Evolutionary conservation across 2,113 vertebrate genomes (phyloP).

Genomic region (Anseranas semipalmata): DNA sequence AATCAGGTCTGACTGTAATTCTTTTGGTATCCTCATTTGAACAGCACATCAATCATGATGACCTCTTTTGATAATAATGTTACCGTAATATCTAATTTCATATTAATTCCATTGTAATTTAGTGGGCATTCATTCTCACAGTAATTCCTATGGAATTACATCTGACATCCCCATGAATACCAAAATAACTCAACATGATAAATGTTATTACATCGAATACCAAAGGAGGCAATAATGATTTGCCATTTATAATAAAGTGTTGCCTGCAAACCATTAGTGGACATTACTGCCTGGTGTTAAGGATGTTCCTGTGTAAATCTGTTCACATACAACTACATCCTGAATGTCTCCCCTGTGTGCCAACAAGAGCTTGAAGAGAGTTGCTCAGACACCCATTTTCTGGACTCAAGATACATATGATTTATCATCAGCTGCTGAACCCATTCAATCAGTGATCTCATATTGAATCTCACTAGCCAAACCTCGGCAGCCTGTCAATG

Average conservation of each 20-base stretch:
- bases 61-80: conserved; percentile 77
- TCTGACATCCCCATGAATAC: conserved; percentile 63
- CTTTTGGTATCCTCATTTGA: conserved; percentile 72
- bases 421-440: neutral
- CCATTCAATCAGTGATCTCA: neutral
- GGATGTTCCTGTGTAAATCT: conserved; percentile 8
- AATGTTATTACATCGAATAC: conserved; percentile 60
- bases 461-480: neutral
- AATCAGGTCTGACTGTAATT: conserved; percentile 71
- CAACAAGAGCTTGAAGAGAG: neutral
- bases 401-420: neutral
- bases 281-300: neutral
- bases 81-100: conserved; percentile 77
- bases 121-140: conserved; percentile 69
- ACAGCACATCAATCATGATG: conserved; percentile 70
- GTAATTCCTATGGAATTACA: conserved; percentile 71
- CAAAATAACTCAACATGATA: conserved; percentile 65
- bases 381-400: neutral
- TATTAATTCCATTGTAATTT: conserved; percentile 78
- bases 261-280: conserved; percentile 25
- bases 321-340: neutral
- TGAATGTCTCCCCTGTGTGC: neutral
- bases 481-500: neutral
- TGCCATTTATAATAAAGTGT: conserved; percentile 57
- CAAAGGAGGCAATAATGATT: conserved; percentile 53